Base-by-base conservation (phyloP, 2,113 vertebrate species). In the Brachionichthys hirsutus region DNA sequence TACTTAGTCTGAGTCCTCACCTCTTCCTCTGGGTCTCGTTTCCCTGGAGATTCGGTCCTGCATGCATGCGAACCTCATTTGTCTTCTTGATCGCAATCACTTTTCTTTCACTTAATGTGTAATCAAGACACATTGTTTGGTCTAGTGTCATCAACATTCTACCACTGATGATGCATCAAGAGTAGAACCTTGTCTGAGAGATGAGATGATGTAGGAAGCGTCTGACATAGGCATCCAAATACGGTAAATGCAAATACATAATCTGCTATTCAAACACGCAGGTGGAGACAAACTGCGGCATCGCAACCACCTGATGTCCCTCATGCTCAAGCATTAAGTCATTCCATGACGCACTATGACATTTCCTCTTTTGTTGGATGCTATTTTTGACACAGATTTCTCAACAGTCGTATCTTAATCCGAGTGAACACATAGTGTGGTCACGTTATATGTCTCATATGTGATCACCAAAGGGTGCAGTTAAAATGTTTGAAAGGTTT, bases 321-420 rank as follows among this genome's bases (percentile, higher is more conserved):
- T 54, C 53, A 62, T 56, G 47, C 42, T 58, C 67, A 30, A n/a
- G 24, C 24, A 30, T 30, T 30, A 30, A 30, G 24, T 30, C 24
- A 30, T 30, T 30, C 24, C 36, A 20, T 78, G 78, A 85, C 77
- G 74, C 82, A 70, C 52, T 24, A 59, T 87, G 84, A 89, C 85
- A 75, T 82, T 77, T 67, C 67, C 56, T 62, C 67, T 67, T 40
- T 67, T 69, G 60, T 83, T 80, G 46, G 14, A 18, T 41, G 67
- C 82, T 86, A 84, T 84, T 78, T 83, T 78, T 75, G 74, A 77
- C 65, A 56, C 73, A 60, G 45, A 71, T 81, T 77, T 80, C 76
- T 75, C 75, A 76, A 74, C 83, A 68, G 67, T 83, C 75, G 62
- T 74, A 83, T 84, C 76, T 84, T n/a, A n/a, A n/a, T n/a, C n/a